These are phyloP conservation scores for Antheraea mylitta DNA, from an alignment of 1,140 invertebrate genomes.

Conservation along the genomic window DNA sequence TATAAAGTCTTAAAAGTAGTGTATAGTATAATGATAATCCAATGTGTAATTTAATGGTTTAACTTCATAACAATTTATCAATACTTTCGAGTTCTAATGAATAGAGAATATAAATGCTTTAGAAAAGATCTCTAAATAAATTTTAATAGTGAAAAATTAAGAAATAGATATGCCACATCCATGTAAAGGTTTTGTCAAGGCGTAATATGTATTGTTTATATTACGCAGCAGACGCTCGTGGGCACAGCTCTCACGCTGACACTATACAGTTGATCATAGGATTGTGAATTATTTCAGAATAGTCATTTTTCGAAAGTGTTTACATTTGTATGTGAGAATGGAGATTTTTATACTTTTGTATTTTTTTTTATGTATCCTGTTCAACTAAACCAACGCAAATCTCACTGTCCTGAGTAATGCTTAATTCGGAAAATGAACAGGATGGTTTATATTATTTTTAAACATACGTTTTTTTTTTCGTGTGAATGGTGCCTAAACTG, in stretches of 20 bases:
- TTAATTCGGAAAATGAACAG: too few relatives aligned
- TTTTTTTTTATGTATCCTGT: conserved; percentile 4
- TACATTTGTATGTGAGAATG: neutral
- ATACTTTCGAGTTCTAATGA: neutral
- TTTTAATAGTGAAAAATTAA: neutral
- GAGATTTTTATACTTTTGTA: conserved; percentile 23
- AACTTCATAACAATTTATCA: neutral
- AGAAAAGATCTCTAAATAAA: neutral
- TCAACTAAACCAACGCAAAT: neutral
- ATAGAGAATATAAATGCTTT: neutral
- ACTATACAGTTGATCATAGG: neutral
- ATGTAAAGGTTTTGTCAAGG: neutral
- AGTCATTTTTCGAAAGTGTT: neutral
- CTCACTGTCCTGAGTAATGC: neutral
- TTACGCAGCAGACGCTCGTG: too few relatives aligned
- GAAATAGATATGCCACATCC: neutral
- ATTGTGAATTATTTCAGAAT: neutral
- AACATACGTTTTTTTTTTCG: too few relatives aligned
- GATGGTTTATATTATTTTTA: too few relatives aligned
- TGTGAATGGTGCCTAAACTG: too few relatives aligned
- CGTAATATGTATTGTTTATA: too few relatives aligned
- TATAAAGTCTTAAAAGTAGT: neutral
- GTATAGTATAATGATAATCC: neutral
- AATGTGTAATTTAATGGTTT: neutral
- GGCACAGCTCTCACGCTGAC: too few relatives aligned